These are phyloP conservation scores for Serinus canaria DNA, from an alignment of 2,113 vertebrate species.

Conservation along the genomic window DNA sequence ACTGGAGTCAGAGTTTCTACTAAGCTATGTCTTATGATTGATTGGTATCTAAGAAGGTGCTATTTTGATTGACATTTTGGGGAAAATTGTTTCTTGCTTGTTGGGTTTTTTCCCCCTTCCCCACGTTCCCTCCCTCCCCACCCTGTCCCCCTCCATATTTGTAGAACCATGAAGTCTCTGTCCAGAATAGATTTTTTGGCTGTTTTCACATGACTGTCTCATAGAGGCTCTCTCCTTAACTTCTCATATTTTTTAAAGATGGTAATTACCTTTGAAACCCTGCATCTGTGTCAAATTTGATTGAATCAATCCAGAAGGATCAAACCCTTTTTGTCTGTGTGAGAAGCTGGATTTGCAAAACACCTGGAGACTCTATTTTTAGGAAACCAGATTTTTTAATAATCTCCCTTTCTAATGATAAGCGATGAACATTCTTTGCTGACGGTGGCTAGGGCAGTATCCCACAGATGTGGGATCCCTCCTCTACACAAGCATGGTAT, in stretches of 20 bases:
- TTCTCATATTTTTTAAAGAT: background rate
- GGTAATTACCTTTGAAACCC: background rate
- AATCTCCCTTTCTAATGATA: background rate
- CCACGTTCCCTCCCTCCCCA: accelerated
- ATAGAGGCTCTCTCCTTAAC: background rate
- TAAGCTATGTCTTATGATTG: background rate
- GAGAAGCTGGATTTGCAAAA: background rate
- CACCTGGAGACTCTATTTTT: background rate
- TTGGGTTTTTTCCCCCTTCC: accelerated
- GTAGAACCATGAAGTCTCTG: background rate
- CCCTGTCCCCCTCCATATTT: accelerated
- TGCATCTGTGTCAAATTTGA: background rate
- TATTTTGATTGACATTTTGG: background rate
- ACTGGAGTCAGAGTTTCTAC: background rate
- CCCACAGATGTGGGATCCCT: background rate
- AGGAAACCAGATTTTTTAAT: background rate
- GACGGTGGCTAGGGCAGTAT: background rate
- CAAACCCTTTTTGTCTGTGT: background rate
- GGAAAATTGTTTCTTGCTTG: background rate
- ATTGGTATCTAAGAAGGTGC: background rate
- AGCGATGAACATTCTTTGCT: background rate
- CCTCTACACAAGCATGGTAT: accelerated
- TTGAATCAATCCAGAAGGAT: background rate
- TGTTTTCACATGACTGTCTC: background rate
- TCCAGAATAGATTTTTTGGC: background rate